phyloP scores from a whole-genome alignment of 2,888 invertebrate species.

The Choreutis nemorana region DNA sequence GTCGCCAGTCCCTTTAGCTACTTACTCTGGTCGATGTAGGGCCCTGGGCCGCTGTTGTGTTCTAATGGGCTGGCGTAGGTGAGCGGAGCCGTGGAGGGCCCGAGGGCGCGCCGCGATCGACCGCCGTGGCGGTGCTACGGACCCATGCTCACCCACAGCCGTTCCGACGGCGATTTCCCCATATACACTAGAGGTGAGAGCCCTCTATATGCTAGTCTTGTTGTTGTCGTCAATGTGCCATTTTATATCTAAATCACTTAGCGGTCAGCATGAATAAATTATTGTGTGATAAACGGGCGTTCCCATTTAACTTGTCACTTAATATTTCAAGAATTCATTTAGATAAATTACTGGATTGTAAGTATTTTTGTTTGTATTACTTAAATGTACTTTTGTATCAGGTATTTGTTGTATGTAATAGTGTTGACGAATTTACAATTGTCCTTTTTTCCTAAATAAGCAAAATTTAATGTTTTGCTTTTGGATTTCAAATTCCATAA shows the following conservation, averaged over 20 bases:
- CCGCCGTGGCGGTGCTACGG: constrained; percentile 71
- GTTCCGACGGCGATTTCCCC: constrained; percentile 86
- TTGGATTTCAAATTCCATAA: too few species aligned
- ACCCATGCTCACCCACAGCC: constrained; percentile 84
- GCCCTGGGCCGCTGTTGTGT: constrained; percentile 36
- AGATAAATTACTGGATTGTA: too few species aligned
- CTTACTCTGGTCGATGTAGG: constrained; percentile 25
- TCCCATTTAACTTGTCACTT: too few species aligned
- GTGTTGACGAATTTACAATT: too few species aligned
- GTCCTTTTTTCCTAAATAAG: too few species aligned
- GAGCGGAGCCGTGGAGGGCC: constrained; percentile 61
- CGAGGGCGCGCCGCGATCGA: constrained; percentile 55
- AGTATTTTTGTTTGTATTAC: too few species aligned
- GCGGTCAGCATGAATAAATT: constrained; percentile 8
- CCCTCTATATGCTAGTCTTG: constrained; percentile 8
- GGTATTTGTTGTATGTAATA: too few species aligned
- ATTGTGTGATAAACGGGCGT: too few species aligned
- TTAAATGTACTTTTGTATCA: too few species aligned
- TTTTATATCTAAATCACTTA: constrained; percentile 7
- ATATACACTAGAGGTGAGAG: constrained; percentile 79
- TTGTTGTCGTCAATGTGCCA: constrained; percentile 11
- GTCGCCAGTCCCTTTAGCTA: constrained; percentile 16
- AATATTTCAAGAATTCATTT: too few species aligned
- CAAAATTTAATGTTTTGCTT: too few species aligned
- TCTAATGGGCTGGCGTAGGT: constrained; percentile 48